phyloP scores from a whole-genome alignment of 2,888 invertebrate species.

The Xylophagus ater region DNA sequence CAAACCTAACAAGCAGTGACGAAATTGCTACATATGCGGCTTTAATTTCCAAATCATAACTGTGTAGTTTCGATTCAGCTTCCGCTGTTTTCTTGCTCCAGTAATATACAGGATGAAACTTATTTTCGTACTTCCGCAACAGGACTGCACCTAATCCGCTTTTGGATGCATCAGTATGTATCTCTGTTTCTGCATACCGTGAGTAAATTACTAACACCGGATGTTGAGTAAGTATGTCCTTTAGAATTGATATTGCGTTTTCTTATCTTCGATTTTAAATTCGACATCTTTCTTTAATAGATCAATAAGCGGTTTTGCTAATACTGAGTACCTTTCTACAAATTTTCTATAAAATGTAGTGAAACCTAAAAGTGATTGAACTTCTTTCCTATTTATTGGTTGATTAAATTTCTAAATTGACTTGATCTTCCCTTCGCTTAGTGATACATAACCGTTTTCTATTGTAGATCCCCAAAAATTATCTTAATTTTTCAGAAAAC shows the following conservation, averaged over 20 bases:
- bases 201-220: slow-evolving; percentile 10
- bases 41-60: slow-evolving; percentile 11
- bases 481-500: too few relatives aligned
- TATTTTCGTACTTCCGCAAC: slow-evolving; percentile 10
- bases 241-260: not conserved
- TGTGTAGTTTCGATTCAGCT: slow-evolving; percentile 12
- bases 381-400: too few relatives aligned
- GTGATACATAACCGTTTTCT: too few relatives aligned
- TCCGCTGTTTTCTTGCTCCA: slow-evolving; percentile 13
- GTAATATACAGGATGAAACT: slow-evolving; percentile 8
- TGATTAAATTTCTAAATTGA: too few relatives aligned
- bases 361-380: too few relatives aligned
- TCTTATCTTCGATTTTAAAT: not conserved
- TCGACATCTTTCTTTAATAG: not conserved
- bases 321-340: too few relatives aligned
- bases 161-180: slow-evolving; percentile 14
- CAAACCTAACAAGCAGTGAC: too few relatives aligned
- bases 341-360: too few relatives aligned
- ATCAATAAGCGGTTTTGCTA: slow-evolving; percentile 7
- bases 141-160: slow-evolving; percentile 10
- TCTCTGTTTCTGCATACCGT: slow-evolving; percentile 9
- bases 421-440: too few relatives aligned
- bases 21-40: too few relatives aligned
- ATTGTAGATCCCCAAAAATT: too few relatives aligned
- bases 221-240: slow-evolving; percentile 6